phyloP scores from a whole-genome alignment of 2,888 invertebrate species.

The Leptodirus hochenwartii region DNA sequence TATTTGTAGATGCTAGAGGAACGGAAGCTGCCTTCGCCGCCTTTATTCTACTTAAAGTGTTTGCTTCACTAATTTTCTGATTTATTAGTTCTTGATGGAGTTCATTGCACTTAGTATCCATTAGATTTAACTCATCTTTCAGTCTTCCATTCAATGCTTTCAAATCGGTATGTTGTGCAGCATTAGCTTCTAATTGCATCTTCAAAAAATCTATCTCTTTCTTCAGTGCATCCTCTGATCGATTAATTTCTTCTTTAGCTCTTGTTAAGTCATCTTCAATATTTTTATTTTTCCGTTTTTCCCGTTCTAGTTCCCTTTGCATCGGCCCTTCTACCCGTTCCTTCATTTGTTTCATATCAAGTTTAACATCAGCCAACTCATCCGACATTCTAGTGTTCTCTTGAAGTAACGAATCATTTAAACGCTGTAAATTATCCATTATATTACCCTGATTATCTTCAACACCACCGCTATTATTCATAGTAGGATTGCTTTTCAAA shows the following conservation, averaged over 20 bases:
- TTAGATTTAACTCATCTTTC: slow-evolving; percentile 17
- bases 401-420: slow-evolving; percentile 10
- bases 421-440: slow-evolving; percentile 8
- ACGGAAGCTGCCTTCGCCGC: slow-evolving; percentile 6
- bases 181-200: slow-evolving; percentile 19
- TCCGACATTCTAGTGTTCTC: slow-evolving; percentile 17
- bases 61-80: slow-evolving; percentile 24
- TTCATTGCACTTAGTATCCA: slow-evolving; percentile 19
- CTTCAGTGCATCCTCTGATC: slow-evolving; percentile 15
- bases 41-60: slow-evolving; percentile 18
- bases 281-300: slow-evolving; percentile 16
- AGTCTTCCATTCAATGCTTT: slow-evolving; percentile 18
- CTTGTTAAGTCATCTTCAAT: slow-evolving; percentile 20
- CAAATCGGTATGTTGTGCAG: slow-evolving; percentile 18
- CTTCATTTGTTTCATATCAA: slow-evolving; percentile 22
- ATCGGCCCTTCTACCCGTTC: slow-evolving; percentile 23
- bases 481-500: slow-evolving; percentile 4
- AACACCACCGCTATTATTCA: background rate
- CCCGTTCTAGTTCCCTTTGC: slow-evolving; percentile 14
- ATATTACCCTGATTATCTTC: slow-evolving; percentile 8
- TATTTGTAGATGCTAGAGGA: background rate
- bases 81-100: slow-evolving; percentile 24
- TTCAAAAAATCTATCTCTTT: slow-evolving; percentile 20
- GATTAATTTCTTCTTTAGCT: slow-evolving; percentile 6
- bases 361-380: slow-evolving; percentile 21